Evolutionary conservation across 2,113 vertebrate genomes (phyloP), one percentile per base, ranked within the genome.

Genomic region (Bombycilla garrulus): DNA sequence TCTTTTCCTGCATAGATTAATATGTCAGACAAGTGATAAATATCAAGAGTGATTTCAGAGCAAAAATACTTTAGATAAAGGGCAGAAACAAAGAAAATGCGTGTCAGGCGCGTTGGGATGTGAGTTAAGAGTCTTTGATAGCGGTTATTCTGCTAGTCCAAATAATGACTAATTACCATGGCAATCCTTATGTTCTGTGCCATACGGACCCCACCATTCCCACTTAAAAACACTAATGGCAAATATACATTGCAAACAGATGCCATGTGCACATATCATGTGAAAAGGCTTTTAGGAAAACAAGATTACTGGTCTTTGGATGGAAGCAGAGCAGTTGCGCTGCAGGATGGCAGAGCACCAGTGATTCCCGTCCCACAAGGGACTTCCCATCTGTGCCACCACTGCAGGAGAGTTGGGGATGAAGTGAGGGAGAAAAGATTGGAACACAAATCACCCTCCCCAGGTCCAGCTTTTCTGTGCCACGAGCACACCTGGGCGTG

Each of bases 181-280:
- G 83, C 90, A 95, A 91, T 97, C 90, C 88, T 97, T 96, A 96
- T 96, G 95, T 94, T 97, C 86, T 76, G 62, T 95, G 93, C 95
- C 95, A 95, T 96, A 97, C 90, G 92, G 93, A 76, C 88, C 94
- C 89, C 81, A 87, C 88, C 92, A 45, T 92, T 69, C 90, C 81
- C 91, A 56, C 88, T 95, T 69, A 87, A 96, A 95, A 95, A 91
- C 94, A 94, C 70, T 94, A 94, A 74, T 96, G 95, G 90, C 93
- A 96, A 95, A 96, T 96, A 97, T 92, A 92, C 92, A 93, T 96
- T 86, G 89, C 90, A 94, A 96, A 96, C 92, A 97, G 94, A 97
- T 97, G 95, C 93, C 90, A 88, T 90, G 94, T 87, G 85, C 89
- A 94, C 80, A 65, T 92, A 88, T 87, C 86, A 65, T 97, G 92